Conservation (phyloP, 2,888 invertebrate genomes). For the Priocnemis perturbator region DNA sequence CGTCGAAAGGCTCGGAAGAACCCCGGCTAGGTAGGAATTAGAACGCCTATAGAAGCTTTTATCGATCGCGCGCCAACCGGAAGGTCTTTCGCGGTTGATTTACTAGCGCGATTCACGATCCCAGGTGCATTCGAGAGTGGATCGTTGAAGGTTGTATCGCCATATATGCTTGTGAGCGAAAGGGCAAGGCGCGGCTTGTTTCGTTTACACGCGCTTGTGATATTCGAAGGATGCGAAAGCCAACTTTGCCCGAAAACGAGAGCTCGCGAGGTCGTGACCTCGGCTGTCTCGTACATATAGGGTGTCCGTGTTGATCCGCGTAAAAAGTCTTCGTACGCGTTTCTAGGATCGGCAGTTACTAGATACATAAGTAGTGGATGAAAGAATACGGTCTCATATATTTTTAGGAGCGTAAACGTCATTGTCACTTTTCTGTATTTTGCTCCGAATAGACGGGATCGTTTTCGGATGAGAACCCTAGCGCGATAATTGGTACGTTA, state of each 20-base stretch:
- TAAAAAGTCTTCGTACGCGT: too few species aligned
- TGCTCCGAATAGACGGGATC: too few species aligned
- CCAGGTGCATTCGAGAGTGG: conserved; percentile 26
- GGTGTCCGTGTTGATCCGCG: too few species aligned
- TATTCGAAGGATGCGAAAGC: conserved; percentile 23
- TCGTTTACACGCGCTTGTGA: background rate
- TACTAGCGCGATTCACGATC: conserved; percentile 29
- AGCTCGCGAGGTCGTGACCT: conserved; percentile 19
- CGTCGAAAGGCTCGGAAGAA: conserved; percentile 22
- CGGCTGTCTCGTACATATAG: background rate
- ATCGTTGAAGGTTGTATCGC: conserved; percentile 26
- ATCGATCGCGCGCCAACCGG: conserved; percentile 34
- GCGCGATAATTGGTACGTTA: too few species aligned
- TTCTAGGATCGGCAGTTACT: too few species aligned
- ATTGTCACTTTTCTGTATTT: too few species aligned
- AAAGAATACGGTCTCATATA: too few species aligned
- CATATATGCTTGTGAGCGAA: conserved; percentile 18
- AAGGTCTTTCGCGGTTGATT: conserved; percentile 43
- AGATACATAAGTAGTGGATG: too few species aligned
- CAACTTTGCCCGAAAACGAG: conserved; percentile 13
- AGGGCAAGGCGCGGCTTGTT: conserved; percentile 18
- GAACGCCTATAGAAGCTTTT: conserved; percentile 33
- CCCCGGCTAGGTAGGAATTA: conserved; percentile 31
- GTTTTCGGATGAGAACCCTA: too few species aligned
- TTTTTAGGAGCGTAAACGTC: too few species aligned